phyloP scores from a whole-genome alignment of 2,888 invertebrate genomes.

The Thymelicus lineola region DNA sequence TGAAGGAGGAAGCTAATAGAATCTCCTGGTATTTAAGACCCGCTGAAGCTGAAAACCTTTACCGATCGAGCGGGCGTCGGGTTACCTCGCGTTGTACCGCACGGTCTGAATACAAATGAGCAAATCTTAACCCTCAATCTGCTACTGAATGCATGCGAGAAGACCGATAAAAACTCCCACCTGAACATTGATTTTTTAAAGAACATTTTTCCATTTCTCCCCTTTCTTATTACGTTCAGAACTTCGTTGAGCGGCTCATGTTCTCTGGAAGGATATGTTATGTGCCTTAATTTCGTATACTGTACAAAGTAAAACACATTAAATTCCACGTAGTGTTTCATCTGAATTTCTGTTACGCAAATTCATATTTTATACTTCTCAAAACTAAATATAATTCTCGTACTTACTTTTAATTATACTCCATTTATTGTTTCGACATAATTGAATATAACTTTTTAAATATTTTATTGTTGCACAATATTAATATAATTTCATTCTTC shows the following conservation, averaged over 20 bases:
- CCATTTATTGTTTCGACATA: no score
- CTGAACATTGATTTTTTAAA: constrained; percentile 70
- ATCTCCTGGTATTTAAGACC: constrained; percentile 65
- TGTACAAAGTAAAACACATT: constrained; percentile 10
- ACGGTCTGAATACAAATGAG: constrained; percentile 73
- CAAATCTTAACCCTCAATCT: constrained; percentile 76
- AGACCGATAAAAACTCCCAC: constrained; percentile 59
- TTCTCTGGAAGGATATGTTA: constrained; percentile 12
- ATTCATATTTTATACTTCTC: no score
- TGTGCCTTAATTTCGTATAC: constrained; percentile 1
- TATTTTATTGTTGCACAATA: no score
- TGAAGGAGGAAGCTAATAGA: constrained; percentile 61
- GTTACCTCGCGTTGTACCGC: constrained; percentile 48
- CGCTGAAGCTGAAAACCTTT: constrained; percentile 60
- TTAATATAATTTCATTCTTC: no score
- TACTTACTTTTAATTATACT: no score
- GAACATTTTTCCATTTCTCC: constrained; percentile 46
- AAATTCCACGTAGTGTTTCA: constrained; percentile 15
- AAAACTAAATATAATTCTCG: no score
- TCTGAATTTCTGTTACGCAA: background rate
- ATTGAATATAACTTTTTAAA: no score
- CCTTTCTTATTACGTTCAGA: constrained; percentile 39
- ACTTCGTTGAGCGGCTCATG: constrained; percentile 15
- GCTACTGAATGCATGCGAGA: constrained; percentile 60
- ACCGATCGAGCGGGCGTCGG: constrained; percentile 48